Evolutionary conservation across 2,113 vertebrate species (phyloP).

Genomic region (Odocoileus hemionus): DNA sequence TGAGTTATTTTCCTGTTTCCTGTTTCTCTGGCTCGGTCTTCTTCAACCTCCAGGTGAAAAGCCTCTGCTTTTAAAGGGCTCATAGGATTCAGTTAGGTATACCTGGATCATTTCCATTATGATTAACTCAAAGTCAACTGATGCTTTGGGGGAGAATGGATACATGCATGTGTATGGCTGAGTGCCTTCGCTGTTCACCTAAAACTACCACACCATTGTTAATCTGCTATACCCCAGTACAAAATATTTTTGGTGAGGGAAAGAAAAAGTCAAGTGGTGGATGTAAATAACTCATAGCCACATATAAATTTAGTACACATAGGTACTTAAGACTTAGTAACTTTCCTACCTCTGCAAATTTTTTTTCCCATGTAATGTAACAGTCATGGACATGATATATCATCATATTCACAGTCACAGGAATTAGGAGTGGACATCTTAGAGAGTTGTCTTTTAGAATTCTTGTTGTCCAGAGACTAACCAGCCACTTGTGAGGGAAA

Average conservation of each 20-base stretch:
- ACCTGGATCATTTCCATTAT: neutral
- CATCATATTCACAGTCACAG: neutral
- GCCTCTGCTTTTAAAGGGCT: neutral
- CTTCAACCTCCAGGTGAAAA: neutral
- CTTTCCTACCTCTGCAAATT: neutral
- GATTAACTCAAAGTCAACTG: neutral
- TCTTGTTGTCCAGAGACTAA: neutral
- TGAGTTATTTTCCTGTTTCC: neutral
- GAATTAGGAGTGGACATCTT: neutral
- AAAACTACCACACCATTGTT: neutral
- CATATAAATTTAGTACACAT: neutral
- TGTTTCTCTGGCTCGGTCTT: neutral
- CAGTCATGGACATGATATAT: neutral
- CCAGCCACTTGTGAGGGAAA: neutral
- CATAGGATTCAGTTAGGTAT: neutral
- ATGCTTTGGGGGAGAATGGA: neutral
- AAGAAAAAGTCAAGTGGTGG: neutral
- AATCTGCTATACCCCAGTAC: neutral
- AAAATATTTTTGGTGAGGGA: neutral
- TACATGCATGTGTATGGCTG: neutral
- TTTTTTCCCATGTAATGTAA: neutral
- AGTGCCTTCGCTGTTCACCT: neutral
- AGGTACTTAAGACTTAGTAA: neutral
- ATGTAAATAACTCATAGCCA: neutral
- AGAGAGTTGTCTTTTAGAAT: neutral